Evolutionary conservation across 2,797 vertebrate species (phyloP).

Genomic region (Intellagama lesueurii): DNA sequence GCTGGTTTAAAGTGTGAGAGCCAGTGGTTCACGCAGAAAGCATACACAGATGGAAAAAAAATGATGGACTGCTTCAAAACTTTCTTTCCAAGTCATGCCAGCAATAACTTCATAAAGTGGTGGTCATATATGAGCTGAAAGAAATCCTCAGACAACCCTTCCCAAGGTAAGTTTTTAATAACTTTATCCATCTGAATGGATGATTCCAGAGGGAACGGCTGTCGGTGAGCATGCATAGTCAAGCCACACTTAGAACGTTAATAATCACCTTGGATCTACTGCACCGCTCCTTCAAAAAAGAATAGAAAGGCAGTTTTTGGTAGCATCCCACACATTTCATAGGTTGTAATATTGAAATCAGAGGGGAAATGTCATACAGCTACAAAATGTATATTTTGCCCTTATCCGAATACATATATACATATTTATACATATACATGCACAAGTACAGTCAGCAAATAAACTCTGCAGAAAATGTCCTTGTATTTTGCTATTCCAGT

Average conservation of each 20-base stretch:
- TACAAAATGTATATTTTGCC: not conserved
- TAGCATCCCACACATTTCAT: conserved; percentile 36
- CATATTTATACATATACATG: not conserved
- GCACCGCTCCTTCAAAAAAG: conserved; percentile 44
- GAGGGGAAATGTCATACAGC: conserved; percentile 8
- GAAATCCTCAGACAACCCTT: conserved; percentile 31
- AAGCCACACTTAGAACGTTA: conserved; percentile 25
- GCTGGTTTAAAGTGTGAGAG: conserved; percentile 18
- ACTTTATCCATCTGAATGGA: conserved; percentile 19
- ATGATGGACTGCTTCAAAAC: conserved; percentile 36
- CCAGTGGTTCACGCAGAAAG: conserved; percentile 44
- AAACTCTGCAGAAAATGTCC: not conserved
- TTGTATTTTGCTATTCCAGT: not conserved
- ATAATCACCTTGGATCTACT: conserved; percentile 46
- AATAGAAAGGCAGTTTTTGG: conserved; percentile 41
- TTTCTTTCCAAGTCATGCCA: conserved; percentile 31
- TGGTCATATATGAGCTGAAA: conserved; percentile 27
- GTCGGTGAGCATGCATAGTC: conserved; percentile 32
- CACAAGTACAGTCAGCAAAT: not conserved
- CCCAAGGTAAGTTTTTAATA: conserved; percentile 20
- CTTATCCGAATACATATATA: not conserved
- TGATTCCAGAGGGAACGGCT: conserved; percentile 30
- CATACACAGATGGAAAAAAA: conserved; percentile 41
- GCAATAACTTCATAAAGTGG: conserved; percentile 20
- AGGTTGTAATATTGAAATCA: conserved; percentile 11